Conservation (phyloP, 2,888 invertebrate genomes). For the Pediacus dermestoides region DNA sequence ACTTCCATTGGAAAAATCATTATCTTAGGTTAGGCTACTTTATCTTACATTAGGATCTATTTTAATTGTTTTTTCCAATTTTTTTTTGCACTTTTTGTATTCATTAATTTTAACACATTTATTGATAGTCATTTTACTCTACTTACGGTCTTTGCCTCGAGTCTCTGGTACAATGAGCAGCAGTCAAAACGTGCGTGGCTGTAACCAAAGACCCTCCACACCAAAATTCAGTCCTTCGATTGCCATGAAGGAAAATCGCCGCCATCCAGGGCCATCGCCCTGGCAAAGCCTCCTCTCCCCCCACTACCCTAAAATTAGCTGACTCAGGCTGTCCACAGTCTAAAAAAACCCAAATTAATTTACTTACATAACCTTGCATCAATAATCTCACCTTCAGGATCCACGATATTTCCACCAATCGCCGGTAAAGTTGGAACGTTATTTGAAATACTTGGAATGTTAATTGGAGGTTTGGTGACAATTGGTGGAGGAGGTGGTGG, state of each 20-base stretch:
- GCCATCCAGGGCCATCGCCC: constrained; percentile 98
- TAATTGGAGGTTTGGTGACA: constrained; percentile 19
- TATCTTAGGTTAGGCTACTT: too few relatives aligned
- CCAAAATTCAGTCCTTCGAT: constrained; percentile 85
- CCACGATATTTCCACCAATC: constrained; percentile 47
- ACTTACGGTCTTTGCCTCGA: constrained; percentile 83
- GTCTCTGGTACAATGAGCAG: constrained; percentile 91
- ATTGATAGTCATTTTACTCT: background rate
- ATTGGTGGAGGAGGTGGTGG: constrained; percentile 14
- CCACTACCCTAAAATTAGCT: constrained; percentile 84
- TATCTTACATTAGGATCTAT: too few relatives aligned
- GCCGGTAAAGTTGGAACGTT: constrained; percentile 2
- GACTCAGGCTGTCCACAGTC: constrained; percentile 81
- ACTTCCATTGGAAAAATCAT: too few relatives aligned
- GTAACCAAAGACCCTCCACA: constrained; percentile 87
- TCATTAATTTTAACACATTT: too few relatives aligned
- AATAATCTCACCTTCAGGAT: constrained; percentile 52
- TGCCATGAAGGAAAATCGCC: constrained; percentile 85
- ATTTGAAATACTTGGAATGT: constrained; percentile 14
- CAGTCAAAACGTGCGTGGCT: constrained; percentile 77
- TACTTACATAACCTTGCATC: constrained; percentile 2
- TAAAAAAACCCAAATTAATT: constrained; percentile 41
- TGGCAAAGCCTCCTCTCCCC: constrained; percentile 78
- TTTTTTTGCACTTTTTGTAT: too few relatives aligned
- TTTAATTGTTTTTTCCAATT: background rate